A percentile compares a stretch with the other conserved stretches of the same genome.
Conservation (phyloP, 1,140 invertebrate genomes). For the Cyrtorhinus lividipennis region DNA sequence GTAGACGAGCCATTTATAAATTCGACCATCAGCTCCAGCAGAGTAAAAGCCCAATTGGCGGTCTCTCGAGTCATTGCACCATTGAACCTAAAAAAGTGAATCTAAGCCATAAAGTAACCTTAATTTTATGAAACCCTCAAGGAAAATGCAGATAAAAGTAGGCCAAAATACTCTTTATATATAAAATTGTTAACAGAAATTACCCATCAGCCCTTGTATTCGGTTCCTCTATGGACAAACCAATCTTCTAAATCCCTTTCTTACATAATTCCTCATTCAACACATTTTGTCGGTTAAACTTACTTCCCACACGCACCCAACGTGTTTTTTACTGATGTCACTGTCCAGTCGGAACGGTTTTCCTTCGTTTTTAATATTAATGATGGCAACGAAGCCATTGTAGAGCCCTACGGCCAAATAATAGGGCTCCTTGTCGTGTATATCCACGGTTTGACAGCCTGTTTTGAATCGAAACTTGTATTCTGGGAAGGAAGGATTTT, state of each 20-base stretch:
- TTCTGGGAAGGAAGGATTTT: conserved; percentile 17
- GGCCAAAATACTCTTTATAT: not conserved
- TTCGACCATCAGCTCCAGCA: conserved; percentile 2
- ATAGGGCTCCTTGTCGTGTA: conserved; percentile 10
- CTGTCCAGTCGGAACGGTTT: not conserved
- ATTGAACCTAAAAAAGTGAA: conserved; percentile 8
- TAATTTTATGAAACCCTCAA: too few relatives aligned
- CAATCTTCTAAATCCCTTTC: too few relatives aligned
- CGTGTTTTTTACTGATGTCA: not conserved
- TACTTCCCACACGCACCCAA: conserved; percentile 3
- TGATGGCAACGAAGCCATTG: conserved; percentile 10
- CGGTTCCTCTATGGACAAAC: too few relatives aligned
- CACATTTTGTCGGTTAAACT: too few relatives aligned
- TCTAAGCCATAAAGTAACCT: too few relatives aligned
- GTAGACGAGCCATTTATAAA: conserved; percentile 13
- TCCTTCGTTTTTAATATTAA: not conserved
- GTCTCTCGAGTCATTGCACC: conserved; percentile 12
- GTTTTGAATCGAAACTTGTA: conserved; percentile 4
- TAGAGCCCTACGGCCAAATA: conserved; percentile 10
- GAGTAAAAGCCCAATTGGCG: conserved; percentile 14
- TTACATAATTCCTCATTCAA: too few relatives aligned
- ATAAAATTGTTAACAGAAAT: not conserved
- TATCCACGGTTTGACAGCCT: conserved; percentile 11
- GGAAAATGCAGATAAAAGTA: not conserved
- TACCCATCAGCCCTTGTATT: too few relatives aligned